These are phyloP conservation scores for Noctua fimbriata DNA, from an alignment of 2,888 invertebrate species.

Conservation along the genomic window DNA sequence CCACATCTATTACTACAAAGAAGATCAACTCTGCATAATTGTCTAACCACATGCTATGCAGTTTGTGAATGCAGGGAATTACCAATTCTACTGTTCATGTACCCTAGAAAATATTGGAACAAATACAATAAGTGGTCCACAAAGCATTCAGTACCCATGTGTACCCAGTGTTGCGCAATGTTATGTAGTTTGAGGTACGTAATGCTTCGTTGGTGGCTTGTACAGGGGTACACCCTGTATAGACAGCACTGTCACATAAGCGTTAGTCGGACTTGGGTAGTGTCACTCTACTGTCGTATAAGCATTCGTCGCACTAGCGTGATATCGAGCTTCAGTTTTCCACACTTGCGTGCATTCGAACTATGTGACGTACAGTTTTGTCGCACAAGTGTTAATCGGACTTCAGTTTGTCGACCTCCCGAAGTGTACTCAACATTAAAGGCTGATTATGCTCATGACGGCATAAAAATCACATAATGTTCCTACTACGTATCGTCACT, in stretches of 20 bases:
- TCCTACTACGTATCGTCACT: not conserved
- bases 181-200: not conserved
- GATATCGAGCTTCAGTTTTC: not conserved
- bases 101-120: not conserved
- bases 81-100: not conserved
- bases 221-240: no score
- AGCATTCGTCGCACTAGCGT: not conserved
- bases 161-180: not conserved
- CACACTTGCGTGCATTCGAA: no score
- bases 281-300: not conserved
- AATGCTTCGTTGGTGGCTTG: not conserved
- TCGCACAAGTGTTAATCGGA: no score
- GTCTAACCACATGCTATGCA: no score
- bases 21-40: slow-evolving; percentile 30
- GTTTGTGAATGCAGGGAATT: not conserved
- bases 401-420: no score
- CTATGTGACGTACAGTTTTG: no score
- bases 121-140: not conserved
- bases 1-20: not conserved
- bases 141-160: not conserved
- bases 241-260: not conserved
- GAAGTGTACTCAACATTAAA: no score
- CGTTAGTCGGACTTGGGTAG: not conserved
- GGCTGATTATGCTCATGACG: not conserved
- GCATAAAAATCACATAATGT: not conserved